phyloP scores from a whole-genome alignment of 2,888 invertebrate species.

The Spisula subtruncata region DNA sequence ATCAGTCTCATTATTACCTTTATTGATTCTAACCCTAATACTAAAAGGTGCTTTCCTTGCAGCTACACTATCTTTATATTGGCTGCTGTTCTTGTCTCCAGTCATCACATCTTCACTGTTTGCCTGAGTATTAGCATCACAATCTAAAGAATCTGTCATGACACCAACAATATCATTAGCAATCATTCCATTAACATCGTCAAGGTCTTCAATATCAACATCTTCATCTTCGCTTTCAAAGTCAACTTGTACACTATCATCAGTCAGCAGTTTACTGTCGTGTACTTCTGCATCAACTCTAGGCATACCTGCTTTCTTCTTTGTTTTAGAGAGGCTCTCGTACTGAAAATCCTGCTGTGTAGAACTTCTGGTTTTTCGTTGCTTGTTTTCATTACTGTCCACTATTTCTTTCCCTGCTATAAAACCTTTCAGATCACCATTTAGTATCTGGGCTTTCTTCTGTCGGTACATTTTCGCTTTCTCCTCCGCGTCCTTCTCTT shows the following conservation, averaged over 20 bases:
- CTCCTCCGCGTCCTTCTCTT: constrained; percentile 63
- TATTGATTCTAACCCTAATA: neutral
- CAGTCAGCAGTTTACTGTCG: neutral
- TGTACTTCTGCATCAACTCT: neutral
- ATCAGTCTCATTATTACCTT: neutral
- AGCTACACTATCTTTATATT: neutral
- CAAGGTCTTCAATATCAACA: neutral
- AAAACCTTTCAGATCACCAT: neutral
- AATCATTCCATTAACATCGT: constrained; percentile 42
- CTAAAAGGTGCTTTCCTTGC: neutral
- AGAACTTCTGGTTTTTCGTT: neutral
- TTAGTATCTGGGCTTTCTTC: constrained; percentile 53
- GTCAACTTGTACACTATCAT: constrained; percentile 58
- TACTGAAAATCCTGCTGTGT: constrained; percentile 47
- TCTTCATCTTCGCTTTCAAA: constrained; percentile 63
- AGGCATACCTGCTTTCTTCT: constrained; percentile 31
- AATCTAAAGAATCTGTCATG: neutral
- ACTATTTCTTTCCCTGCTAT: neutral
- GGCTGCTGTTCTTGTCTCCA: neutral
- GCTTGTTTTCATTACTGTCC: neutral
- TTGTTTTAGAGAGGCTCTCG: constrained; percentile 52
- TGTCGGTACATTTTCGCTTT: constrained; percentile 58
- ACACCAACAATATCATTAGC: constrained; percentile 36
- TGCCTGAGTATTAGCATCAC: neutral
- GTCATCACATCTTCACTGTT: neutral